Percentiles rank a stretch among this genome's conserved stretches.
Evolutionary conservation across 2,113 vertebrate genomes (phyloP).

Genomic region (Oryzias curvinotus): DNA sequence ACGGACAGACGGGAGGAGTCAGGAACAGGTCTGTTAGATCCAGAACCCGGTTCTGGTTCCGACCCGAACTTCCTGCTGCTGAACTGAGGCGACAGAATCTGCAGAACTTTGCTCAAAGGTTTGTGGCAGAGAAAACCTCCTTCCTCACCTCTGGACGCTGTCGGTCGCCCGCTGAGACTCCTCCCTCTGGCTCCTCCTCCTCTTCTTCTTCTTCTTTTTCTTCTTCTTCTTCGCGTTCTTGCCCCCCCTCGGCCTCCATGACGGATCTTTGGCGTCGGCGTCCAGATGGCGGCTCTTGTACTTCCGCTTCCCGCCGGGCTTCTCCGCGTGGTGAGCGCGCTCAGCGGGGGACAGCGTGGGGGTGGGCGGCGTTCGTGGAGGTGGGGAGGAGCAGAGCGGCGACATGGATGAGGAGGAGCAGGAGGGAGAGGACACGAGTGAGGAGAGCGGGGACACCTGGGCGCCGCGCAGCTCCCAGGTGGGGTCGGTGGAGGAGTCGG

Average conservation of each 20-base stretch:
- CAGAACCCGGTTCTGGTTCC: too few species aligned
- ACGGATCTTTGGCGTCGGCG: conserved; percentile 34
- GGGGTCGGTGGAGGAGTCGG: conserved; percentile 16
- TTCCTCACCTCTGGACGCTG: conserved; percentile 39
- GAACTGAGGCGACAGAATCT: too few species aligned
- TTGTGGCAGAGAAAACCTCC: background rate
- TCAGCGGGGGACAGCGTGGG: conserved; percentile 7
- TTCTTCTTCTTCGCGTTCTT: background rate
- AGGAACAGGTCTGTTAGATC: too few species aligned
- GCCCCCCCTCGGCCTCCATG: conserved; percentile 34
- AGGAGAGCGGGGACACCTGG: conserved; percentile 28
- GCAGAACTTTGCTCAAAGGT: too few species aligned
- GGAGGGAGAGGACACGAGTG: conserved; percentile 22
- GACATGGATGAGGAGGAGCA: conserved; percentile 11
- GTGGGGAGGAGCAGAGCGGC: conserved; percentile 24
- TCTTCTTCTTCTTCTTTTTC: background rate
- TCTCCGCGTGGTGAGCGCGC: conserved; percentile 31
- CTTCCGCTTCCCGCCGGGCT: conserved; percentile 69
- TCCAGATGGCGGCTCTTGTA: conserved; percentile 74
- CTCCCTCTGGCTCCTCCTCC: conserved; percentile 4
- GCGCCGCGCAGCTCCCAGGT: conserved; percentile 38
- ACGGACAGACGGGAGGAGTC: background rate
- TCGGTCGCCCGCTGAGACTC: conserved; percentile 3
- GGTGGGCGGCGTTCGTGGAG: background rate
- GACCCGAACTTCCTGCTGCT: too few species aligned